Evolutionary conservation across 1,140 invertebrate species (phyloP), one percentile per base, ranked within the genome.

Genomic region (Euura saliciscinereae): DNA sequence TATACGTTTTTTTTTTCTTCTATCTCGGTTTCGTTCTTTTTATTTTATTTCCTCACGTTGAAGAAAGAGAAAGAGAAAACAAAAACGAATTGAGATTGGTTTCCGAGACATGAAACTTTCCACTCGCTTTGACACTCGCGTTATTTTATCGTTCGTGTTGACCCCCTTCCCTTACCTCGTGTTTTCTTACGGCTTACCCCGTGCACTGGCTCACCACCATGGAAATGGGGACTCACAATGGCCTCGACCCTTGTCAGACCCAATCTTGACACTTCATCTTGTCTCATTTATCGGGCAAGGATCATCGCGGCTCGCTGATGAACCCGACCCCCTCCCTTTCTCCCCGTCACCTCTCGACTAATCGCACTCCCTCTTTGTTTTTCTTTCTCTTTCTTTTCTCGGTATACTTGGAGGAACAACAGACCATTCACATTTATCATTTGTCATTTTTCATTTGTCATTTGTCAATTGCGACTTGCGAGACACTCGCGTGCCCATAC

Each of bases 1-100:
- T 28, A 28, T 28, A 28, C 28, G 28, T 28, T 28, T 28, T 28
- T 28, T 28, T 28, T 28, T 28, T 65, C 13, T 59, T 65, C 28
- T 59, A 51, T n/a, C 51, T 73, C 59, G 10, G 11, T 45, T 46
- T 46, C 28, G 0, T 66, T 44, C 67, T 66, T 70, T 64, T 73
- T 65, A 11, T 6, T 43, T 42, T 59, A 43, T 28, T 28, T 28
- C 1, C 1, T 28, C 1, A 28, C 28, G 28, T 28, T 28, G 28
- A 28, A 28, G 1, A 28, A 28, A 28, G 28, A 28, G 28, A 28
- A 28, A 28, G 28, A 28, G 28, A 28, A 28, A 28, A 28, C 28
- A 28, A 28, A 28, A 28, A 28, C 28, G 28, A 28, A 28, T 28
- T 28, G 28, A 28, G 28, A 28, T 28, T 28, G 28, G 28, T 28